Conservation (phyloP, 2,797 vertebrate genomes). For the Malurus splendens region DNA sequence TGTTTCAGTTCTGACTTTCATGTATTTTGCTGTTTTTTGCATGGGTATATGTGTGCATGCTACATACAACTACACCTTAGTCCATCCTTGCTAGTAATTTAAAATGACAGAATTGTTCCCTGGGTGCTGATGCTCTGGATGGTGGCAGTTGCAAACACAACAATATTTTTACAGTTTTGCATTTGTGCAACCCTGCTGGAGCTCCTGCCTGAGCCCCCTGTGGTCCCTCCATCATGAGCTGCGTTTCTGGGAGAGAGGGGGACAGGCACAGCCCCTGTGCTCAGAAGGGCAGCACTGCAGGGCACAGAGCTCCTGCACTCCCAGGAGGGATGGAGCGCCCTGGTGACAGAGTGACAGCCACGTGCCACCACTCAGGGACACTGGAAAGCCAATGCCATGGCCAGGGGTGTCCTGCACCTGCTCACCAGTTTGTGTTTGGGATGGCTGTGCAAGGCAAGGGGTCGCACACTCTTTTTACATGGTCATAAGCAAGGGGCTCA, state of each 20-base stretch:
- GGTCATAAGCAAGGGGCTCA: not conserved
- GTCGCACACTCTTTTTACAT: accelerated
- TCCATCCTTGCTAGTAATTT: not conserved
- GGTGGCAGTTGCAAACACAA: not conserved
- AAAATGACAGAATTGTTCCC: not conserved
- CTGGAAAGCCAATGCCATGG: not conserved
- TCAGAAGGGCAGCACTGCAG: accelerated
- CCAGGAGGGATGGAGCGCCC: not conserved
- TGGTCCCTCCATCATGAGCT: not conserved
- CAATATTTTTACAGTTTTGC: not conserved
- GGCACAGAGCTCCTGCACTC: not conserved
- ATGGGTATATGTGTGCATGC: accelerated
- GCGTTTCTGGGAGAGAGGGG: no score
- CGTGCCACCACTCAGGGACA: not conserved
- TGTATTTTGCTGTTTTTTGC: not conserved
- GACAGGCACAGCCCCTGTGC: not conserved
- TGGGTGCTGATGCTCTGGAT: not conserved
- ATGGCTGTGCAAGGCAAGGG: not conserved
- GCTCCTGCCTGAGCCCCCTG: not conserved
- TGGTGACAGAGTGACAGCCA: not conserved
- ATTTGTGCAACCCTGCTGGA: not conserved
- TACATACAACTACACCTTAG: not conserved
- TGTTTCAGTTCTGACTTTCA: not conserved
- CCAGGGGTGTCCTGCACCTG: accelerated
- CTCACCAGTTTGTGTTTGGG: not conserved